phyloP scores from a whole-genome alignment of 2,113 vertebrate genomes.

The Thryonomys swinderianus region DNA sequence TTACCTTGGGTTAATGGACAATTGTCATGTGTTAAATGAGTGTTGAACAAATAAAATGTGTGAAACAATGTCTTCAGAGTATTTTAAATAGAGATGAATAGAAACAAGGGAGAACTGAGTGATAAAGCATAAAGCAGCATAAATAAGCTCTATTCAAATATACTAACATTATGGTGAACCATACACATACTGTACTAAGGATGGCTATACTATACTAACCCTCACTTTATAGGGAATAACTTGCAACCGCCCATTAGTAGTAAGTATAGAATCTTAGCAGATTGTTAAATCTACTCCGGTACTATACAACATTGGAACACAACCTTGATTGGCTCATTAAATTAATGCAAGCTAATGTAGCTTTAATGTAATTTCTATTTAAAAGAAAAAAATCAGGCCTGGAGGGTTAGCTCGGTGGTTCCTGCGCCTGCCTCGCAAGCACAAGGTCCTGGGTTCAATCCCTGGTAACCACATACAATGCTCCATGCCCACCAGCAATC shows the following conservation, averaged over 20 bases:
- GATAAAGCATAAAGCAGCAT: background rate
- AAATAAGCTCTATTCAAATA: background rate
- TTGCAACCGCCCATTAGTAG: background rate
- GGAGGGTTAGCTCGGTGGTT: too few species aligned
- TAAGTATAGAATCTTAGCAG: background rate
- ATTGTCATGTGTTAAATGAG: too few species aligned
- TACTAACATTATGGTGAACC: background rate
- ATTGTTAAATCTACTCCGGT: background rate
- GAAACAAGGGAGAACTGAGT: background rate
- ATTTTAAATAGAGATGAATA: background rate
- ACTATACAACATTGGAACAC: background rate
- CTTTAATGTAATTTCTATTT: background rate
- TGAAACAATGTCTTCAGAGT: background rate
- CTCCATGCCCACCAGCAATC: too few species aligned
- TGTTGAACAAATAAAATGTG: constrained; percentile 36
- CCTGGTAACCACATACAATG: too few species aligned
- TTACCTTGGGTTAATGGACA: background rate
- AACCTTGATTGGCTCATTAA: background rate
- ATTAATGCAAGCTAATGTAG: background rate
- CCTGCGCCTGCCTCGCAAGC: too few species aligned
- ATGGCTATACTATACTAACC: background rate
- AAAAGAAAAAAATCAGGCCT: too few species aligned
- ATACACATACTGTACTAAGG: too few species aligned
- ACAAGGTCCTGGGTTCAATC: too few species aligned
- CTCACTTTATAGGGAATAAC: background rate